These are phyloP conservation scores for Leptinotarsa haldemani DNA, from an alignment of 2,888 invertebrate genomes.

Conservation along the genomic window DNA sequence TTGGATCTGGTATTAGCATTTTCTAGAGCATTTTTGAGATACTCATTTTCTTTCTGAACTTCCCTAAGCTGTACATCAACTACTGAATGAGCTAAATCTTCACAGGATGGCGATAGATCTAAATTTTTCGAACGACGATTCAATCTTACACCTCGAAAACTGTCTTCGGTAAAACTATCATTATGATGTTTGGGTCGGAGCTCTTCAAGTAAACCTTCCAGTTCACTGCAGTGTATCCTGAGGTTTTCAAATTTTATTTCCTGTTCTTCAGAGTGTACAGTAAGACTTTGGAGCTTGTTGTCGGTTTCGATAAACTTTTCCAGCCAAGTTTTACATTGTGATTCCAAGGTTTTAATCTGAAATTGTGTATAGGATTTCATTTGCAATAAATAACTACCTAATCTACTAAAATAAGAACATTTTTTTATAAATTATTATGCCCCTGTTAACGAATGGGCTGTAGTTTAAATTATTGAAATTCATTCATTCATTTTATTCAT, in stretches of 20 bases:
- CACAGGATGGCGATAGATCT: constrained; percentile 44
- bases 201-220: constrained; percentile 67
- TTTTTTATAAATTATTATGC: no score
- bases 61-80: constrained; percentile 65
- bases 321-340: constrained; percentile 57
- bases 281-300: constrained; percentile 52
- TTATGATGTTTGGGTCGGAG: constrained; percentile 49
- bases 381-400: background rate
- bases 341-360: constrained; percentile 63
- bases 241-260: constrained; percentile 54
- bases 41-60: constrained; percentile 56
- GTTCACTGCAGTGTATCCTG: constrained; percentile 57
- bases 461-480: no score
- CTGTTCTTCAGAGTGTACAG: constrained; percentile 55
- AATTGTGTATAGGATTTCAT: constrained; percentile 43
- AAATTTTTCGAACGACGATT: constrained; percentile 44
- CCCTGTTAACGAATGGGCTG: no score
- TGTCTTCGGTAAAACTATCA: constrained; percentile 53
- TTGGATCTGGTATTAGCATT: constrained; percentile 15
- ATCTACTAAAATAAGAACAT: background rate
- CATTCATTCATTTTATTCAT: no score
- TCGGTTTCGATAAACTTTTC: constrained; percentile 57
- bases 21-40: constrained; percentile 47
- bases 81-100: constrained; percentile 63
- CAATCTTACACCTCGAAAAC: constrained; percentile 29